phyloP scores from a whole-genome alignment of 2,888 invertebrate genomes.

The Amphipoea lucens region DNA sequence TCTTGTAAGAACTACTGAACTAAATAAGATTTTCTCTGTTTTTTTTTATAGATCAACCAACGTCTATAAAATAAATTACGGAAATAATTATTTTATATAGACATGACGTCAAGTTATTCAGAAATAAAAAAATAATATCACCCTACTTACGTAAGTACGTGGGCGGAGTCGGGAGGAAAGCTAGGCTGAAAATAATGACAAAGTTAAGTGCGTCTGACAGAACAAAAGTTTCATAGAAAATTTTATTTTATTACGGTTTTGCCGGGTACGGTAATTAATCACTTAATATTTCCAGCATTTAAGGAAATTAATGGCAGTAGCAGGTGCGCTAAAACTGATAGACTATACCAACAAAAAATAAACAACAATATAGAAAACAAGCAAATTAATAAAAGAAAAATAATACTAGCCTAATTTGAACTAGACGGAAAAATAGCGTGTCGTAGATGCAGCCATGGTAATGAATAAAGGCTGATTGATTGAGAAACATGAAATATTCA shows the following conservation, averaged over 20 bases:
- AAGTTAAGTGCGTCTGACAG: constrained; percentile 62
- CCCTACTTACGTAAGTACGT: constrained; percentile 47
- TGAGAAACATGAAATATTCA: constrained; percentile 61
- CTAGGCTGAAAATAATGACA: constrained; percentile 61
- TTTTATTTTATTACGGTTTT: constrained; percentile 48
- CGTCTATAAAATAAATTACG: constrained; percentile 27
- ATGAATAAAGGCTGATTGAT: constrained; percentile 52
- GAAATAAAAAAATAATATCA: constrained; percentile 51
- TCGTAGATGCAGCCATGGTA: constrained; percentile 24
- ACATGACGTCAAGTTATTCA: constrained; percentile 49
- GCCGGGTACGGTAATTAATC: constrained; percentile 46
- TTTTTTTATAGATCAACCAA: constrained; percentile 26
- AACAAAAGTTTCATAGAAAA: constrained; percentile 56
- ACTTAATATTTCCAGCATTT: constrained; percentile 49
- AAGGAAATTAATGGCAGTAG: constrained; percentile 43
- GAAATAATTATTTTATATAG: constrained; percentile 41
- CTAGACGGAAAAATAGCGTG: constrained; percentile 35
- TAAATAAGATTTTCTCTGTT: constrained; percentile 39
- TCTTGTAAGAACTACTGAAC: constrained; percentile 36
- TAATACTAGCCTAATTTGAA: not conserved
- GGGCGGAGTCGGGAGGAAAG: constrained; percentile 41
- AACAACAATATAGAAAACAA: constrained; percentile 5
- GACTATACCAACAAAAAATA: not conserved
- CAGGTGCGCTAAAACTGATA: constrained; percentile 52
- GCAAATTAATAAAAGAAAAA: constrained; percentile 11